A percentile compares a stretch with the other conserved stretches of the same genome.
Evolutionary conservation across 2,888 invertebrate genomes (phyloP).

Genomic region (Trichopria drosophilae): DNA sequence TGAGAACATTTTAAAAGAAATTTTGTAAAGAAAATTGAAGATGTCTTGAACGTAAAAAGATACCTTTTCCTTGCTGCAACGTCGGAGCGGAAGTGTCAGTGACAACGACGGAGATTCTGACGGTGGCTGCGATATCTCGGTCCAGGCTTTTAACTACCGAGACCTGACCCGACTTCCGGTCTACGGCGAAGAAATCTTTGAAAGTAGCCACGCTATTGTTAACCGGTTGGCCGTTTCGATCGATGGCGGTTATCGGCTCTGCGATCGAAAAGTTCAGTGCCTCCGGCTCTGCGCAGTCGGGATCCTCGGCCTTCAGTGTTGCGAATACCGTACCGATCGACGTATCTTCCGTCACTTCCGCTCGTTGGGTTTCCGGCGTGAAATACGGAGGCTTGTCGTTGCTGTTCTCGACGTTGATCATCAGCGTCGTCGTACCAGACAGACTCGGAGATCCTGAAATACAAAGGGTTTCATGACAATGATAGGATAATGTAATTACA

Average conservation of each 20-base stretch:
- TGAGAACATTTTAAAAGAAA: neutral
- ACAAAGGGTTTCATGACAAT: no score
- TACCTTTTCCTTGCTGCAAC: conserved; percentile 77
- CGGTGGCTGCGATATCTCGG: conserved; percentile 71
- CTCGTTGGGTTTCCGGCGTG: conserved; percentile 75
- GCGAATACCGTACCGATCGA: conserved; percentile 72
- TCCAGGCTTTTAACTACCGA: conserved; percentile 67
- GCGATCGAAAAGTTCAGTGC: conserved; percentile 70
- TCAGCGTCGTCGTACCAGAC: conserved; percentile 79
- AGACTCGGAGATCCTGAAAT: conserved; percentile 75
- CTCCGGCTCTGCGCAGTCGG: conserved; percentile 73
- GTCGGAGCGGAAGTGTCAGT: conserved; percentile 80
- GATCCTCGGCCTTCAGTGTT: conserved; percentile 74
- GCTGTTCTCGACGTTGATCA: conserved; percentile 78
- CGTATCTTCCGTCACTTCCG: conserved; percentile 81
- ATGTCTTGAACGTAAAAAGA: neutral
- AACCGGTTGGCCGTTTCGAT: conserved; percentile 80
- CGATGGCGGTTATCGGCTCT: conserved; percentile 76
- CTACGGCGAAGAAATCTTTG: conserved; percentile 70
- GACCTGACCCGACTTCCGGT: conserved; percentile 67
- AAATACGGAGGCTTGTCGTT: conserved; percentile 88
- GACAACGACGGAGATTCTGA: conserved; percentile 78
- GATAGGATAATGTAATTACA: no score
- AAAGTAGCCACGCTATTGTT: conserved; percentile 50
- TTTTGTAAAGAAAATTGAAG: no score